phyloP scores from a whole-genome alignment of 2,888 invertebrate species.

The Netelia melanura region DNA sequence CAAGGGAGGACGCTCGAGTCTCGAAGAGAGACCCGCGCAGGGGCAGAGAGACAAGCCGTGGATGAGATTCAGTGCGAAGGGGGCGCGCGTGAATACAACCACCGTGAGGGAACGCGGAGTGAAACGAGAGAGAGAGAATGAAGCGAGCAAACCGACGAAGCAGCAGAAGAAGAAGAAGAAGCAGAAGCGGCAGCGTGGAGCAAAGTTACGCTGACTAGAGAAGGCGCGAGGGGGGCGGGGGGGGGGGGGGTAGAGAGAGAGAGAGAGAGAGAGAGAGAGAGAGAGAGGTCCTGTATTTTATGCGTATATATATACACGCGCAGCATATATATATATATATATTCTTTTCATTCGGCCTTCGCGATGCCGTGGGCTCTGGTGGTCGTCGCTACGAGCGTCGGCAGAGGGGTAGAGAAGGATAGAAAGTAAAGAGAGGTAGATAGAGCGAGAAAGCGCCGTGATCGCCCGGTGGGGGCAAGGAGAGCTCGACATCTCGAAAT shows the following conservation, averaged over 20 bases:
- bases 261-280: conserved; percentile 16
- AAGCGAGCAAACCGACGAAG: conserved; percentile 59
- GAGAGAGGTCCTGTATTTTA: conserved; percentile 38
- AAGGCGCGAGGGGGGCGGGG: conserved; percentile 51
- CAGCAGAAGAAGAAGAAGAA: conserved; percentile 44
- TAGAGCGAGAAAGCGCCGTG: conserved; percentile 70
- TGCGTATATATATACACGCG: neutral
- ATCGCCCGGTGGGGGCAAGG: conserved; percentile 69
- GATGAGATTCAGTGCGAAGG: conserved; percentile 50
- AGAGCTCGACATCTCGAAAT: conserved; percentile 81
- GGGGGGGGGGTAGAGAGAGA: conserved; percentile 36
- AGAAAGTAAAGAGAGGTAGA: conserved; percentile 68
- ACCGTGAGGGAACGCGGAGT: conserved; percentile 35
- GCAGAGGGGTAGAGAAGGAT: conserved; percentile 66
- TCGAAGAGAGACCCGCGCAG: conserved; percentile 67
- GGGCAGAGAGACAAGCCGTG: conserved; percentile 57
- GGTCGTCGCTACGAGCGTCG: conserved; percentile 50
- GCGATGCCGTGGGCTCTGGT: conserved; percentile 64
- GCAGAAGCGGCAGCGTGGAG: conserved; percentile 50
- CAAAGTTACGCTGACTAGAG: conserved; percentile 49
- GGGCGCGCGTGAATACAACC: conserved; percentile 39
- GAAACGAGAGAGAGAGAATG: conserved; percentile 45
- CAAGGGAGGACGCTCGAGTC: conserved; percentile 62
- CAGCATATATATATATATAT: neutral
- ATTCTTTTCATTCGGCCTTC: conserved; percentile 68